Percentiles rank a stretch among this genome's conserved stretches.
phyloP scores from a whole-genome alignment of 2,113 vertebrate species.

The Phylloscopus trochilus region DNA sequence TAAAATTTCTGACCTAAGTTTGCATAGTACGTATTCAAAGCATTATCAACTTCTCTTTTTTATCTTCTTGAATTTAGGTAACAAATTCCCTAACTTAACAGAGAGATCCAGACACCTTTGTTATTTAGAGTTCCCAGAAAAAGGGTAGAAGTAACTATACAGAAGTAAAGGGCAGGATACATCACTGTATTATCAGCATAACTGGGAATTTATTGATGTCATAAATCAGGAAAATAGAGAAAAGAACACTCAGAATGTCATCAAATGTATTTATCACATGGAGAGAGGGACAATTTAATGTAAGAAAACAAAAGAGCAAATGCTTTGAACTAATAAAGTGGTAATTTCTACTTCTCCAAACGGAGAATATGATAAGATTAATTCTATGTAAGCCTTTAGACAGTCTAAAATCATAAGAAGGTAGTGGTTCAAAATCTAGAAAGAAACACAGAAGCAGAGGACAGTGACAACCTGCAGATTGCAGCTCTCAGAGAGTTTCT shows the following conservation, averaged over 20 bases:
- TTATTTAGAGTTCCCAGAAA: neutral
- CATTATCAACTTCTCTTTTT: neutral
- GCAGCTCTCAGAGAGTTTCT: neutral
- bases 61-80: neutral
- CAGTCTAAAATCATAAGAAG: neutral
- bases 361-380: neutral
- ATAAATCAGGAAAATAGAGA: neutral
- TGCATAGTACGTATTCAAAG: neutral
- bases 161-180: neutral
- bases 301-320: neutral
- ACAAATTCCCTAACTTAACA: neutral
- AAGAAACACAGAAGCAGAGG: neutral
- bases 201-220: neutral
- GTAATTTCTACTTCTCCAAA: neutral
- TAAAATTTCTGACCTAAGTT: neutral
- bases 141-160: neutral
- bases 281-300: neutral
- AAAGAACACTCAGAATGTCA: neutral
- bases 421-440: neutral
- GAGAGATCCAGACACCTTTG: neutral
- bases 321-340: neutral
- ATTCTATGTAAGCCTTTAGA: neutral
- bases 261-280: neutral
- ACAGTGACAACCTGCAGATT: neutral
- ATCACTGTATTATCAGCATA: neutral